Evolutionary conservation across 2,113 vertebrate species (phyloP), one percentile per base, ranked within the genome.

Genomic region (Melanocharis versteri): DNA sequence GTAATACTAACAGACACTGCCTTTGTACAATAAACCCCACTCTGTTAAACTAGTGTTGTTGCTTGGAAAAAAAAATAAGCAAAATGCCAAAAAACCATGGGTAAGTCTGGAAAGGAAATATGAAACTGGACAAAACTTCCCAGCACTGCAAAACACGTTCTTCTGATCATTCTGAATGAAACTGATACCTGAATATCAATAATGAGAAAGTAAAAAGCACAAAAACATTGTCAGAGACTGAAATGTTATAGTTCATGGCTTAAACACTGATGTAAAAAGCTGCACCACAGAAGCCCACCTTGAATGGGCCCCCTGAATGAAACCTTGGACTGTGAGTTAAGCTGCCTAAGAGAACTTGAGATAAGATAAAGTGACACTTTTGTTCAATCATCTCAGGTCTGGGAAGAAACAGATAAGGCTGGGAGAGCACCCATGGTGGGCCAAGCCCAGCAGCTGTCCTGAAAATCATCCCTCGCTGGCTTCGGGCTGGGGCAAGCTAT

Each of bases 311-410:
- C 21, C 61, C 33, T 77, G 45, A 23, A 15, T 33, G 27, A 51
- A 77, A 68, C 53, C 11, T 8, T 31, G 61, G 17, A 15, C 27
- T 44, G 27, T 31, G 22, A 68, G 53, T 60, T 51, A 77, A 58
- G 42, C 31, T 0, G 0, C 35, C 35, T 23, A 44, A 51, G 37
- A 44, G 22, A 60, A 58, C 31, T 1, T 31, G 21, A 68, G 53
- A 17, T 42, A 58, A 50, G 26, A 44, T 27, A 51, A 35, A 66
- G 18, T 2, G 14, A 68, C 21, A 10, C 27, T 51, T 58, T 27
- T 51, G 31, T 60, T 68, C 62, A 23, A 13, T 31, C 45, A 23
- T 44, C 31, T 68, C 27, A 27, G 26, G 21, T 31, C 83, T 51
- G 61, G 62, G 27, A 60, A 51, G 44, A 51, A 68, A 77, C 31